Conservation (phyloP, 2,888 invertebrate species). For the Tricholauxania praeusta region DNA sequence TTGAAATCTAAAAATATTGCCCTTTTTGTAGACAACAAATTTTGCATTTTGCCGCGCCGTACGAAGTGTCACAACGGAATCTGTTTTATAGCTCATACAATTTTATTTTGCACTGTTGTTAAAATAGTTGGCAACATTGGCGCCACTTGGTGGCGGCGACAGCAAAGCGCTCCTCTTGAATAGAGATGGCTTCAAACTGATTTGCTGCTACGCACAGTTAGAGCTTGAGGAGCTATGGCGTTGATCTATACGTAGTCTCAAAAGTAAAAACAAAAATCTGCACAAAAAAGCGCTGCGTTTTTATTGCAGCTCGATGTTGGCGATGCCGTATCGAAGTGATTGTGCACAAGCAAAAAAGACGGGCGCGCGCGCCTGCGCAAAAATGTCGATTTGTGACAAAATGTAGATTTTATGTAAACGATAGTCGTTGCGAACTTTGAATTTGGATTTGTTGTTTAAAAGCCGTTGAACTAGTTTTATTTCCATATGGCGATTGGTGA, state of each 20-base stretch:
- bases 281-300: not conserved
- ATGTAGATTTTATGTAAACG: slow-evolving; percentile 28
- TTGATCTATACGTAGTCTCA: not conserved
- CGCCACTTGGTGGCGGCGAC: too few relatives aligned
- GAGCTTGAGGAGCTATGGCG: not conserved
- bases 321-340: slow-evolving; percentile 2
- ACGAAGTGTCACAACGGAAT: too few relatives aligned
- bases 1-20: not conserved
- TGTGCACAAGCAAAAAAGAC: not conserved
- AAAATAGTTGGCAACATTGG: not conserved
- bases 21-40: not conserved
- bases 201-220: slow-evolving; percentile 31
- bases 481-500: too few relatives aligned
- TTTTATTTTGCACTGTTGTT: not conserved
- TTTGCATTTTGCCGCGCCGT: too few relatives aligned
- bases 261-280: too few relatives aligned
- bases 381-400: slow-evolving; percentile 32
- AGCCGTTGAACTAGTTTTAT: slow-evolving; percentile 29
- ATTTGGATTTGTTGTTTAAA: slow-evolving; percentile 21
- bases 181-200: slow-evolving; percentile 2
- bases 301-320: not conserved
- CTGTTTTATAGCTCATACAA: too few relatives aligned
- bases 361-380: slow-evolving; percentile 26
- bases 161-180: not conserved
- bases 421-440: not conserved